A percentile compares a stretch with the other conserved stretches of the same genome.
Evolutionary conservation across 2,888 invertebrate species (phyloP).

Genomic region (Euphydryas editha): DNA sequence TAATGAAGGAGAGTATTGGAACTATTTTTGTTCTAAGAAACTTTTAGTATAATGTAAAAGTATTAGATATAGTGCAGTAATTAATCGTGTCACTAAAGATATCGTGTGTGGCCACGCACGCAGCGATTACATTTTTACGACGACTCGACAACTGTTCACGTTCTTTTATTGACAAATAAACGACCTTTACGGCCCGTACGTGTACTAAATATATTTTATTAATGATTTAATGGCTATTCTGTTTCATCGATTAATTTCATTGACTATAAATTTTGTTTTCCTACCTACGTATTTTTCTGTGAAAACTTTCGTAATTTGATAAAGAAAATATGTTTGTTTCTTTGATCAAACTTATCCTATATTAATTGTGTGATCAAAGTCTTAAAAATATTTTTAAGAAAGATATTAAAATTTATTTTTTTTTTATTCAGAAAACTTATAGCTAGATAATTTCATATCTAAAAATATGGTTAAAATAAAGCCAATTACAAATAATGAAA

Average conservation of each 20-base stretch:
- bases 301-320: background rate
- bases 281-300: background rate
- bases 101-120: constrained; percentile 56
- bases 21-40: no score
- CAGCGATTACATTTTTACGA: constrained; percentile 58
- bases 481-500: no score
- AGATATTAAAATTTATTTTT: no score
- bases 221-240: constrained; percentile 59
- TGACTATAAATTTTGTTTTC: constrained; percentile 40
- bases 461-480: no score
- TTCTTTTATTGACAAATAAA: constrained; percentile 68
- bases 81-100: constrained; percentile 22
- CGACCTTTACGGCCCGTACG: constrained; percentile 58
- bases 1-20: no score
- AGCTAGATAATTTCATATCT: no score
- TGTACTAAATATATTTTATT: constrained; percentile 66
- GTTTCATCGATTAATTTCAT: constrained; percentile 52
- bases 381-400: no score
- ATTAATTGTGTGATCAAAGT: no score
- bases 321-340: background rate
- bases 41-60: no score
- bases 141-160: constrained; percentile 60
- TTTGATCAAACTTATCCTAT: no score
- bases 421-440: no score
- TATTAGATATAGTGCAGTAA: background rate